A percentile compares a stretch with the other conserved stretches of the same genome.
phyloP scores from a whole-genome alignment of 2,888 invertebrate genomes.

The Hoplodrina ambigua region DNA sequence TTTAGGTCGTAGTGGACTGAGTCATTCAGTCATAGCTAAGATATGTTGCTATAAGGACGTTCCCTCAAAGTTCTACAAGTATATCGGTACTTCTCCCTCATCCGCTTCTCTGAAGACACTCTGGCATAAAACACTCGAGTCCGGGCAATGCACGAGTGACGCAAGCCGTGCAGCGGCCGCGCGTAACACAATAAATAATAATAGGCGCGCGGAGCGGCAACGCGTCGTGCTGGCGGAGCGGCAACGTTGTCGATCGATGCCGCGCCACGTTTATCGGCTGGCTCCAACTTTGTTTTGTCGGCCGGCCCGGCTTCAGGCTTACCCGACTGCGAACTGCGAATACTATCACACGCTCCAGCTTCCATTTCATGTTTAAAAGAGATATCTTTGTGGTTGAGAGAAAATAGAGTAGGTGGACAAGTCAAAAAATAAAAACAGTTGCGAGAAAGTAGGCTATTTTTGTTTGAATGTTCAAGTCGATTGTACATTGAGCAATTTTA shows the following conservation, averaged over 20 bases:
- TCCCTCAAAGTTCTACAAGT: neutral
- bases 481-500: slow-evolving; percentile 25
- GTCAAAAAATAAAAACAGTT: slow-evolving; percentile 23
- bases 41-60: neutral
- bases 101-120: slow-evolving; percentile 35
- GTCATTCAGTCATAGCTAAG: neutral
- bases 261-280: slow-evolving; percentile 68
- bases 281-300: slow-evolving; percentile 67
- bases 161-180: slow-evolving; percentile 68
- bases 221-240: slow-evolving; percentile 70
- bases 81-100: neutral
- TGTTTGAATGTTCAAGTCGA: slow-evolving; percentile 20
- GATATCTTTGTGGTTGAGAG: slow-evolving; percentile 31
- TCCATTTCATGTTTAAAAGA: slow-evolving; percentile 35
- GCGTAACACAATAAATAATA: slow-evolving; percentile 77
- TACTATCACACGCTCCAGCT: slow-evolving; percentile 47
- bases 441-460: slow-evolving; percentile 36
- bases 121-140: slow-evolving; percentile 58
- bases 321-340: slow-evolving; percentile 48
- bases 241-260: slow-evolving; percentile 80
- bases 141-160: slow-evolving; percentile 73
- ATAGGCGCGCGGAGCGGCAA: slow-evolving; percentile 75
- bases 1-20: neutral
- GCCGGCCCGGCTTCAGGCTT: slow-evolving; percentile 50
- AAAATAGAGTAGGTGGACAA: slow-evolving; percentile 24